Percentiles rank a stretch among this genome's conserved stretches.
These are phyloP conservation scores for Trichosurus vulpecula DNA, from an alignment of 2,797 vertebrate genomes.

Conservation along the genomic window DNA sequence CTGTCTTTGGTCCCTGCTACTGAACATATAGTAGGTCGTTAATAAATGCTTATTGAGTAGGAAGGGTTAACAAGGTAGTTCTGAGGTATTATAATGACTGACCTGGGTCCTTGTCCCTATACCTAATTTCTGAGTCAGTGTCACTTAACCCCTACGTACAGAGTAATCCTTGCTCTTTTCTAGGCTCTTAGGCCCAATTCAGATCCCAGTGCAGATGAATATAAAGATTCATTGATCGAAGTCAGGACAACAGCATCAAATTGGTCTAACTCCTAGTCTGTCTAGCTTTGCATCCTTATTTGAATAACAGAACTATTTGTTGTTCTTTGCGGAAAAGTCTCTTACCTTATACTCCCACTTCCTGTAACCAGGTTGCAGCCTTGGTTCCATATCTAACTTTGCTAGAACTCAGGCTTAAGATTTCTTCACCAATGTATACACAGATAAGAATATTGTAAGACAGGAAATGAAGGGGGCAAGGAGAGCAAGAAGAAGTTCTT, in stretches of 20 bases:
- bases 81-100: not conserved
- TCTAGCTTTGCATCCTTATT: not conserved
- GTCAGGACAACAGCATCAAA: not conserved
- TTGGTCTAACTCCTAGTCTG: not conserved
- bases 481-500: not conserved
- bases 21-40: not conserved
- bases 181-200: not conserved
- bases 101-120: not conserved
- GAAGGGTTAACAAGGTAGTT: not conserved
- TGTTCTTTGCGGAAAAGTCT: not conserved
- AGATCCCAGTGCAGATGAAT: not conserved
- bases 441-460: not conserved
- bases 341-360: not conserved
- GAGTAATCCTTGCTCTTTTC: not conserved
- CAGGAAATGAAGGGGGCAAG: not conserved
- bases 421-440: not conserved
- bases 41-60: not conserved
- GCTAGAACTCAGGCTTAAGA: not conserved
- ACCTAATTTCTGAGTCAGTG: not conserved
- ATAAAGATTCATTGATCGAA: not conserved
- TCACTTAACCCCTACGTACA: not conserved
- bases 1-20: not conserved
- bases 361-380: not conserved
- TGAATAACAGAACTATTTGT: not conserved
- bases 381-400: not conserved